Evolutionary conservation across 2,888 invertebrate genomes (phyloP), one percentile per base, ranked within the genome.

Genomic region (Leuctra nigra): DNA sequence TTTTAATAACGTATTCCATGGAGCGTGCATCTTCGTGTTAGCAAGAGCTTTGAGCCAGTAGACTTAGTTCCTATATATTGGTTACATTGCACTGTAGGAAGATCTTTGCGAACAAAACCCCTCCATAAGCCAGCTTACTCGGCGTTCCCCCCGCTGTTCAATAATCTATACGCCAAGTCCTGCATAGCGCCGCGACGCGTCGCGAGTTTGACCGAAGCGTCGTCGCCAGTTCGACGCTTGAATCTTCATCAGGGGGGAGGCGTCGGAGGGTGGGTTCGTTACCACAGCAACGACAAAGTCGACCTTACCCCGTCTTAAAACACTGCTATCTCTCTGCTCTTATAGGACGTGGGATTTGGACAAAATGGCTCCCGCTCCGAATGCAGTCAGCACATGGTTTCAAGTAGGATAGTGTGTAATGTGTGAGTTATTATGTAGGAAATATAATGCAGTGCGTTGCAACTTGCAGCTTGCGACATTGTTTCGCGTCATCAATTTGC

Each of bases 261-360:
- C 54, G 41, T 11, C 9, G 55, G 39, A 38, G 24, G 53, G 48
- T 44, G 44, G 58, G 54, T 18, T 20, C 22, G 58, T 59, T 56
- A 36, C 58, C 55, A 55, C 53, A 53, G 58, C 58, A 59, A 53
- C 55, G 55, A 47, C 13, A n/a, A n/a, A n/a, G n/a, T n/a, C n/a
- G n/a, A n/a, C n/a, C n/a, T n/a, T n/a, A n/a, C n/a, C n/a, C n/a
- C n/a, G n/a, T n/a, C n/a, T n/a, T n/a, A n/a, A n/a, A n/a, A n/a
- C n/a, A n/a, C n/a, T n/a, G n/a, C n/a, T n/a, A n/a, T n/a, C n/a
- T n/a, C n/a, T n/a, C n/a, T n/a, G n/a, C n/a, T n/a, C n/a, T n/a
- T n/a, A n/a, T n/a, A n/a, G n/a, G n/a, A n/a, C n/a, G n/a, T n/a
- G n/a, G n/a, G n/a, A n/a, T n/a, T n/a, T n/a, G n/a, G n/a, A n/a